A percentile compares a stretch with the other conserved stretches of the same genome.
These are phyloP conservation scores for Sycophaga agraensis DNA, from an alignment of 1,140 invertebrate species.

Conservation along the genomic window DNA sequence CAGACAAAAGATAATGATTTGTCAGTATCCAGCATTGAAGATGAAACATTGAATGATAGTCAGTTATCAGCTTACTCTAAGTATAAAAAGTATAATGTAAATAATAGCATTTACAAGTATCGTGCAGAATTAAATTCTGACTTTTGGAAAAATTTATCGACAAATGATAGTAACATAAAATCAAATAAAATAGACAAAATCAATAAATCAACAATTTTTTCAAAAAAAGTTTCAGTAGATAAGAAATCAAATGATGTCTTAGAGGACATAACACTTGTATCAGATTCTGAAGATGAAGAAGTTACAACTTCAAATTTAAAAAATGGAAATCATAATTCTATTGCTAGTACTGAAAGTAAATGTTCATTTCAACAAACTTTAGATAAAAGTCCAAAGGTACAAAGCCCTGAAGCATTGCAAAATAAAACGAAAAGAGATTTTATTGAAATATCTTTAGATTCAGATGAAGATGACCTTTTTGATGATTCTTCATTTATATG, in stretches of 20 bases:
- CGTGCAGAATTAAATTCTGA: constrained; percentile 19
- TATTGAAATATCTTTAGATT: constrained; percentile 12
- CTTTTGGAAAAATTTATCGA: not conserved
- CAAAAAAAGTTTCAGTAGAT: not conserved
- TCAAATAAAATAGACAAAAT: not conserved
- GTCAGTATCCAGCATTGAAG: too few relatives aligned
- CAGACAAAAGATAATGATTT: too few relatives aligned
- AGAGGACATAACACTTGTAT: constrained; percentile 22
- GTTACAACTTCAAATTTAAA: not conserved
- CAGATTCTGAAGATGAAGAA: constrained; percentile 7
- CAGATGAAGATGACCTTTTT: constrained; percentile 11
- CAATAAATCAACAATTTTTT: not conserved
- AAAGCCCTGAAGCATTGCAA: not conserved
- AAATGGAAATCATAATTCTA: not conserved
- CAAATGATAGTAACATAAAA: not conserved
- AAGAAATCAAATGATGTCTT: not conserved
- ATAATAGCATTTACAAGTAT: constrained; percentile 40
- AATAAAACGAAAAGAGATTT: not conserved
- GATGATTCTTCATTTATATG: too few relatives aligned
- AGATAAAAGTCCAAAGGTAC: not conserved
- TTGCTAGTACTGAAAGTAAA: too few relatives aligned
- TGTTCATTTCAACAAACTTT: not conserved
- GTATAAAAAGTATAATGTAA: constrained; percentile 39
- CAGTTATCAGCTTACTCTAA: constrained; percentile 48
- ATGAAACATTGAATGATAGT: too few relatives aligned